Evolutionary conservation across 1,140 invertebrate species (phyloP), one percentile per base, ranked within the genome.

Genomic region (Rhynchophorus ferrugineus): DNA sequence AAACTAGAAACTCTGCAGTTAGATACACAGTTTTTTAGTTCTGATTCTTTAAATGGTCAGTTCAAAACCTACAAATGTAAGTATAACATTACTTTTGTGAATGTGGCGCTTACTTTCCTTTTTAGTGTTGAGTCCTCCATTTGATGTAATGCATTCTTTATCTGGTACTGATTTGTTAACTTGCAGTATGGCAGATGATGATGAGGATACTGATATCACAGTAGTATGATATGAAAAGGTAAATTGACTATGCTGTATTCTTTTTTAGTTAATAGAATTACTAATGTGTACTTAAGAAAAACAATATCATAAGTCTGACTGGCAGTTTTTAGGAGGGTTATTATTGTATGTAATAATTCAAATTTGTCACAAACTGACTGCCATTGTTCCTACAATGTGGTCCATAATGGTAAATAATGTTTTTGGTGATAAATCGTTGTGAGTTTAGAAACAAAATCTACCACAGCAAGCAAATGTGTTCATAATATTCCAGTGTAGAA

Each of bases 31-130:
- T 58, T 49, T 51, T 46, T 49, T 43, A 44, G 50, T 18, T 48
- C 51, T n/a, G 55, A 59, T 14, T 46, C 57, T 14, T 17, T 61
- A 35, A 57, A 59, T 54, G 34, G 45, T 46, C 57, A 47, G 36
- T 57, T 48, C 18, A 57, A 59, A 54, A 50, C 54, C 14, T 61
- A 51, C 44, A 61, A 61, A 50, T 52, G 60, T 61, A 51, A 51
- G 48, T 14, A 1, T 38, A 2, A 34, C 13, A 34, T 34, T 34
- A 34, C 33, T 34, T 34, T 2, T 11, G 33, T 34, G 1, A 34
- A 34, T 2, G 33, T 34, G 33, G 13, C 13, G 9, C 13, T 11
- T 1, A 34, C 5, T 11, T 13, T 11, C 35, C 44, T 49, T 55
- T 55, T 44, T 44, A 49, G 47, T 55, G 9, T 49, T 49, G 24